A percentile compares a stretch with the other conserved stretches of the same genome.
Evolutionary conservation across 2,113 vertebrate species (phyloP).

Genomic region (Podiceps cristatus): DNA sequence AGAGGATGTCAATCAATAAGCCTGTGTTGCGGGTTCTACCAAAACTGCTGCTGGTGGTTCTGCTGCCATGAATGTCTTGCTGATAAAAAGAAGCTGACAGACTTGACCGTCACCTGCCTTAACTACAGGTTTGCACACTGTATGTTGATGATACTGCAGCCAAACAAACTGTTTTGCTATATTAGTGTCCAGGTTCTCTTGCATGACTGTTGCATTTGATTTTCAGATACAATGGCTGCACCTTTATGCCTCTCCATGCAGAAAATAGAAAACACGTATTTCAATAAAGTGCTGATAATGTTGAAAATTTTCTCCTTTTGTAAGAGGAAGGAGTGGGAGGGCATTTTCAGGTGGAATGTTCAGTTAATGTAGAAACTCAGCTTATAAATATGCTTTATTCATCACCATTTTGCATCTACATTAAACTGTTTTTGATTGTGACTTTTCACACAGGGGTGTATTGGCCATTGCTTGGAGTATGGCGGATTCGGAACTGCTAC

Average conservation of each 20-base stretch:
- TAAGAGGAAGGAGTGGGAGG: not conserved
- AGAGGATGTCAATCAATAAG: not conserved
- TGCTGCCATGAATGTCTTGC: not conserved
- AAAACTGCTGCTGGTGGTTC: not conserved
- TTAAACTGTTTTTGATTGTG: not conserved
- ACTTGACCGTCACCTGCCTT: not conserved
- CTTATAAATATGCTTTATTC: not conserved
- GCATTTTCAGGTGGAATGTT: not conserved
- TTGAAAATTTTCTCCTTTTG: not conserved
- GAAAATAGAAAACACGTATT: not conserved
- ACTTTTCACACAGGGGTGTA: conserved; percentile 81
- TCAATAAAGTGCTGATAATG: not conserved
- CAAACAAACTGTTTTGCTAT: not conserved
- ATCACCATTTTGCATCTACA: not conserved
- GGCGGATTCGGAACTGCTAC: conserved; percentile 92
- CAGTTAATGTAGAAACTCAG: not conserved
- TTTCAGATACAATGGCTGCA: not conserved
- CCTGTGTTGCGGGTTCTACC: not conserved
- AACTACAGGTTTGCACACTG: not conserved
- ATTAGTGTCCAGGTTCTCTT: not conserved
- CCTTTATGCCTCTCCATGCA: not conserved
- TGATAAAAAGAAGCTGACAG: not conserved
- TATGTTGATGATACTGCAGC: not conserved
- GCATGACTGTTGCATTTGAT: not conserved
- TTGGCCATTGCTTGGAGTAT: conserved; percentile 93